Evolutionary conservation across 2,888 invertebrate genomes (phyloP).

Genomic region (Brachypalpus laphriformis): DNA sequence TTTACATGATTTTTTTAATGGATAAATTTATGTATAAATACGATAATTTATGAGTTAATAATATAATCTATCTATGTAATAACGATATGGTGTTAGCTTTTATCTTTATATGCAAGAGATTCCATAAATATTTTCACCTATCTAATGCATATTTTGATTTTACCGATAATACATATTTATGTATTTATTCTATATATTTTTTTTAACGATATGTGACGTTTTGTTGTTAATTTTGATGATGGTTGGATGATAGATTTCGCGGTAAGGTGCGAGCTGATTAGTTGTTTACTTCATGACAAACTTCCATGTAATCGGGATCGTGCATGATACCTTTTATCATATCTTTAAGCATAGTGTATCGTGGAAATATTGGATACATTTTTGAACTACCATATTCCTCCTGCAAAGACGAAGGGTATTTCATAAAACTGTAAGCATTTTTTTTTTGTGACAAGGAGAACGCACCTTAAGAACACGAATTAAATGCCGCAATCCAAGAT

Average conservation of each 20-base stretch:
- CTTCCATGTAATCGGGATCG: constrained; percentile 98
- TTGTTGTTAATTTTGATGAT: constrained; percentile 16
- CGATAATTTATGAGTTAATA: constrained; percentile 36
- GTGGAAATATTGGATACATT: constrained; percentile 95
- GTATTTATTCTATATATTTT: constrained; percentile 14
- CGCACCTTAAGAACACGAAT: constrained; percentile 93
- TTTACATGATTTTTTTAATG: constrained; percentile 22
- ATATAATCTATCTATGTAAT: constrained; percentile 54
- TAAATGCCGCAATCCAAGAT: constrained; percentile 93
- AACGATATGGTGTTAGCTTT: constrained; percentile 46
- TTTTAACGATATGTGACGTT: constrained; percentile 57
- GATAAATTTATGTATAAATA: constrained; percentile 32
- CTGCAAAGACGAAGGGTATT: constrained; percentile 83
- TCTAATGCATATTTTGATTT: constrained; percentile 58
- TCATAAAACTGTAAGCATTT: not conserved
- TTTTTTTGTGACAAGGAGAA: not conserved
- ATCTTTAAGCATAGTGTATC: constrained; percentile 97
- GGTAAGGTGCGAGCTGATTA: constrained; percentile 74
- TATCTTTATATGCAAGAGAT: constrained; percentile 42
- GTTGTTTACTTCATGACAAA: constrained; percentile 93
- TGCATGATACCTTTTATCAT: constrained; percentile 98
- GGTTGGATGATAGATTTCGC: not conserved
- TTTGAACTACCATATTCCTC: constrained; percentile 95
- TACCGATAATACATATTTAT: constrained; percentile 20
- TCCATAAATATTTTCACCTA: constrained; percentile 46